A percentile compares a stretch with the other conserved stretches of the same genome.
These are phyloP conservation scores for Siniperca scherzeri DNA, from an alignment of 2,797 vertebrate genomes.

Conservation along the genomic window DNA sequence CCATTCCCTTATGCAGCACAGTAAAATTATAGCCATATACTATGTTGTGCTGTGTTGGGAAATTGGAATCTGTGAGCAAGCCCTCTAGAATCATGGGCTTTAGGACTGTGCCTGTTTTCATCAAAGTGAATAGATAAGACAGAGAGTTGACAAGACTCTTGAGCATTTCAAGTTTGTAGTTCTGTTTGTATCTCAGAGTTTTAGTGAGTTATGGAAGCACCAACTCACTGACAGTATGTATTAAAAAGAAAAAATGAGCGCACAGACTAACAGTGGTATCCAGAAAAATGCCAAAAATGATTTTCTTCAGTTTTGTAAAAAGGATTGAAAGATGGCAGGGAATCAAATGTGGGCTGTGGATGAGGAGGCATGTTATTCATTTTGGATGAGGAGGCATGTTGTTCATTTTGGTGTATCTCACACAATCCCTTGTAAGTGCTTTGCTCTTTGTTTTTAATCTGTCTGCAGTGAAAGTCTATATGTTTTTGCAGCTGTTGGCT, in stretches of 20 bases:
- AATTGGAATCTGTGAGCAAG: slow-evolving; percentile 50
- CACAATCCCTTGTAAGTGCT: slow-evolving; percentile 64
- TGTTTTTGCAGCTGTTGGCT: slow-evolving; percentile 55
- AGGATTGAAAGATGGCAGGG: slow-evolving; percentile 39
- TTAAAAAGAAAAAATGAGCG: slow-evolving; percentile 44
- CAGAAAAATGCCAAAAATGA: slow-evolving; percentile 32
- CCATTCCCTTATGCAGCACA: slow-evolving; percentile 27
- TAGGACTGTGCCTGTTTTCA: slow-evolving; percentile 37
- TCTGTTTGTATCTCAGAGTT: slow-evolving; percentile 36
- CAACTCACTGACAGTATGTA: slow-evolving; percentile 31
- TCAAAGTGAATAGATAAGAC: slow-evolving; percentile 57
- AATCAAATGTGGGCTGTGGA: slow-evolving; percentile 50
- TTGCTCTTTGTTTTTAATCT: slow-evolving; percentile 61
- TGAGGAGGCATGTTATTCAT: slow-evolving; percentile 26
- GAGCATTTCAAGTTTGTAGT: slow-evolving; percentile 50
- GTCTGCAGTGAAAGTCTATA: slow-evolving; percentile 47
- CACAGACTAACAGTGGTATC: slow-evolving; percentile 13
- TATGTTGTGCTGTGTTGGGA: slow-evolving; percentile 32
- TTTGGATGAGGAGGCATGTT: slow-evolving; percentile 44
- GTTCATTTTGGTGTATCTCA: slow-evolving; percentile 47
- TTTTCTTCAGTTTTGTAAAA: slow-evolving; percentile 44
- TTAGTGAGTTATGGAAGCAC: slow-evolving; percentile 44
- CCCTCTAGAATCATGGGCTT: slow-evolving; percentile 45
- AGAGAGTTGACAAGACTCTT: slow-evolving; percentile 33
- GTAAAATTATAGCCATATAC: slow-evolving; percentile 14